Evolutionary conservation across 2,113 vertebrate species (phyloP), one percentile per base, ranked within the genome.

Genomic region (Asarcornis scutulata): DNA sequence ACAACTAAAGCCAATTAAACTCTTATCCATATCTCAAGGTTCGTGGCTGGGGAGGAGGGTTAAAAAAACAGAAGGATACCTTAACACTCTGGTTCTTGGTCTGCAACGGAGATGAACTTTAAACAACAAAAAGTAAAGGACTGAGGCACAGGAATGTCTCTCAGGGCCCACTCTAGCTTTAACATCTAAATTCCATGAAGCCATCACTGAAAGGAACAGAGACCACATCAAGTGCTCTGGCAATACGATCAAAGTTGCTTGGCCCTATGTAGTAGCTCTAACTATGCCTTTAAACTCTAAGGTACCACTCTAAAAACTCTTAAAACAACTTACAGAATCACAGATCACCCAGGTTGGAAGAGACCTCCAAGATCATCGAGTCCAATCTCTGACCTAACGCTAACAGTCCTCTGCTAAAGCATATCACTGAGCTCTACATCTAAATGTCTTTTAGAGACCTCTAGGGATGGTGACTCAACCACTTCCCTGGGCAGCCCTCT

Each of bases 1-100:
- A 91, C 50, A 94, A 62, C 46, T 80, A 81, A 83, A 89, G 38
- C 64, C 31, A 88, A 89, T 77, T 83, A 58, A 94, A 74, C 29
- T 32, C 64, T 83, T 27, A 55, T 34, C 32, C 13, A 1, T 22
- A 36, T 58, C 38, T 58, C 55, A 31, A 44, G 26, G 42, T 55
- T 91, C 18, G 23, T 67, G 86, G 67, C 18, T 13, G 4, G 13
- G 14, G 11, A 90, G 6, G 26, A 59, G 1, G 18, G 58, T 59
- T 84, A 55, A 78, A 74, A 88, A 55, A 0, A 22, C 5, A 82
- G 46, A 86, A 63, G 0, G 27, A 12, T 32, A 62, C 79, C 55
- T 87, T 59, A 88, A 21, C 36, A 88, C 4, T 4, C 42, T 10
- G 38, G 66, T 29, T 84, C 59, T 32, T 42, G 10, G 46, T 88